Percentiles rank a stretch among this genome's conserved stretches.
These are phyloP conservation scores for Bombus superbus DNA, from an alignment of 1,140 invertebrate genomes.

Conservation along the genomic window DNA sequence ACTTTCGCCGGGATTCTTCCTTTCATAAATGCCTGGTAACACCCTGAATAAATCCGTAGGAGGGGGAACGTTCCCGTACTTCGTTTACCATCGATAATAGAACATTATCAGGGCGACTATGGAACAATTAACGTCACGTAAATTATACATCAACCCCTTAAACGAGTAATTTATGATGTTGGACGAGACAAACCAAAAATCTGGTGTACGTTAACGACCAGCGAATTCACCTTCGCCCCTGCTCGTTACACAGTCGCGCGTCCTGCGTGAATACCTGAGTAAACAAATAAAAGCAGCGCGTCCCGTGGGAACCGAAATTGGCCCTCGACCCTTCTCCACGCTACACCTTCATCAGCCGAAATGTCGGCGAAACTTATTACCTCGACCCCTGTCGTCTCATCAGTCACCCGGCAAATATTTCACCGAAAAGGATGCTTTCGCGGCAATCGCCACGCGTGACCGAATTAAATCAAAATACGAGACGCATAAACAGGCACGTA, in stretches of 20 bases:
- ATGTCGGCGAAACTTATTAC: conserved; percentile 15
- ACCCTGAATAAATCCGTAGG: not conserved
- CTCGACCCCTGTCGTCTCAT: not conserved
- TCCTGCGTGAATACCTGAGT: not conserved
- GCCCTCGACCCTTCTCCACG: not conserved
- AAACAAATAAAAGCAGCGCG: conserved; percentile 35
- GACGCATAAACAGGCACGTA: not conserved
- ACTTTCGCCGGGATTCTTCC: not conserved
- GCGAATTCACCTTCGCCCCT: not conserved
- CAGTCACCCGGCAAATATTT: conserved; percentile 6
- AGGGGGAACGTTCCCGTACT: not conserved
- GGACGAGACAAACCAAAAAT: not conserved
- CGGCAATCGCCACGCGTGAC: not conserved
- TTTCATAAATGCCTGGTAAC: not conserved
- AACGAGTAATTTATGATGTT: conserved; percentile 38
- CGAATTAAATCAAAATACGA: conserved; percentile 42
- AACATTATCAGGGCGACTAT: not conserved
- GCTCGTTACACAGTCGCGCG: not conserved
- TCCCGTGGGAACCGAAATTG: conserved; percentile 44
- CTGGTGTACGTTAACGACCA: not conserved
- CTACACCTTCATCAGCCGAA: conserved; percentile 9
- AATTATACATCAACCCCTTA: conserved; percentile 13
- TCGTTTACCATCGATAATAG: not conserved
- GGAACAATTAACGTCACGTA: conserved; percentile 18
- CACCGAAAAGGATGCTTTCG: not conserved